Base-by-base conservation (phyloP, 1,140 invertebrate genomes). In the Thaumetopoea pityocampa region DNA sequence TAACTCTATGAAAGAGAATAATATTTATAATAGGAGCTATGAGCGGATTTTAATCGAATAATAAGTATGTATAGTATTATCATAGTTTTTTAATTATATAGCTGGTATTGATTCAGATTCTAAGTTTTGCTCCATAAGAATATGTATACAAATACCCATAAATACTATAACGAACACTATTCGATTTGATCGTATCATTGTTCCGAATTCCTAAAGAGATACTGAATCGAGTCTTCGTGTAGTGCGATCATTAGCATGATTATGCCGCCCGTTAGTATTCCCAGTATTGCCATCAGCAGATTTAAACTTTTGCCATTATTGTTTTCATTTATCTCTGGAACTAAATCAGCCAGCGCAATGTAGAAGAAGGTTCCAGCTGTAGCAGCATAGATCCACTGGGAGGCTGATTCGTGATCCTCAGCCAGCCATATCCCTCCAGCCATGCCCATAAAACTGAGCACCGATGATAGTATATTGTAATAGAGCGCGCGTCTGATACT, bases 301-400 rank as follows among this genome's bases (percentile, higher is more conserved):
- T 81, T 73, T 20, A 74, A 26, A 33, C 65, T 67, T 55, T 70
- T 85, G 1, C 76, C 71, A 27, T 76, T 65, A 50, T 77, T 79
- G 14, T 87, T 85, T 46, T 81, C 68, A 53, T 87, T 87, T 63
- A 89, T 85, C 50, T 88, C 87, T 18, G 87, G 87, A 51, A 94
- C 90, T 83, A 95, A 87, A 74, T 94, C 92, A 4, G 92, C 92
- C 27, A 95, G 85, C n/a, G 92, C 92, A 44, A 95, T 92, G 57
- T 95, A 94, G 0, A 95, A 85, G 72, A 95, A 95, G 27, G 92
- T 92, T 16, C 93, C 93, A n/a, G 91, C 93, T 1, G 93, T 92
- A 3, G 88, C 87, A 2, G 92, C 89, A 78, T 93, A 94, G 17
- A 94, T 90, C 92, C 93, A 94, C 22, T 89, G 83, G 2, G 89